Evolutionary conservation across 2,888 invertebrate species (phyloP).

Genomic region (Syrphus vitripennis): DNA sequence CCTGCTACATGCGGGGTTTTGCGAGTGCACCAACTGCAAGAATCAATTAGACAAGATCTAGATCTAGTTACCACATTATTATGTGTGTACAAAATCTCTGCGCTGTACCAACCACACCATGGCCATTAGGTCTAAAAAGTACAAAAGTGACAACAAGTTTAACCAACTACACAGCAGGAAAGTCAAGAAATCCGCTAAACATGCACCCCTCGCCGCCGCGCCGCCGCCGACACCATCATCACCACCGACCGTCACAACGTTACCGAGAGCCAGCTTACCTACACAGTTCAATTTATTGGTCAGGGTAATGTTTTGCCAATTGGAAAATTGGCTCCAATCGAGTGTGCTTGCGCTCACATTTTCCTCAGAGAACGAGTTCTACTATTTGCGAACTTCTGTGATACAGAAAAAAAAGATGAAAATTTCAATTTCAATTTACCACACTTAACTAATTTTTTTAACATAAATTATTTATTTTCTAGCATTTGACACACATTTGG

Average conservation of each 20-base stretch:
- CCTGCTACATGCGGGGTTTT: conserved; percentile 3
- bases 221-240: background rate
- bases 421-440: conserved; percentile 63
- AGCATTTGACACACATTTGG: conserved; percentile 42
- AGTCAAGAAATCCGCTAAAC: conserved; percentile 21
- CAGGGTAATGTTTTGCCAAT: conserved; percentile 47
- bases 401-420: background rate
- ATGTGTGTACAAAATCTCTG: background rate
- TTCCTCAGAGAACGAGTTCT: conserved; percentile 26
- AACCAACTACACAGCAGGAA: conserved; percentile 31
- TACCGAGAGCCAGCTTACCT: background rate
- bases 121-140: background rate
- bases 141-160: conserved; percentile 60
- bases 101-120: conserved; percentile 4
- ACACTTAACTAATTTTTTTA: conserved; percentile 62
- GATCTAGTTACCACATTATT: conserved; percentile 48
- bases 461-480: conserved; percentile 49
- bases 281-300: conserved; percentile 41
- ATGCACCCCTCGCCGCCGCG: background rate
- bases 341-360: conserved; percentile 9
- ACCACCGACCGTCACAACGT: background rate
- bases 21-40: conserved; percentile 60
- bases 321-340: conserved; percentile 50
- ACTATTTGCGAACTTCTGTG: background rate
- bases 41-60: conserved; percentile 62